Percentiles rank a stretch among this genome's conserved stretches.
Conservation (phyloP, 2,797 vertebrate species). For the Xiphophorus birchmanni region DNA sequence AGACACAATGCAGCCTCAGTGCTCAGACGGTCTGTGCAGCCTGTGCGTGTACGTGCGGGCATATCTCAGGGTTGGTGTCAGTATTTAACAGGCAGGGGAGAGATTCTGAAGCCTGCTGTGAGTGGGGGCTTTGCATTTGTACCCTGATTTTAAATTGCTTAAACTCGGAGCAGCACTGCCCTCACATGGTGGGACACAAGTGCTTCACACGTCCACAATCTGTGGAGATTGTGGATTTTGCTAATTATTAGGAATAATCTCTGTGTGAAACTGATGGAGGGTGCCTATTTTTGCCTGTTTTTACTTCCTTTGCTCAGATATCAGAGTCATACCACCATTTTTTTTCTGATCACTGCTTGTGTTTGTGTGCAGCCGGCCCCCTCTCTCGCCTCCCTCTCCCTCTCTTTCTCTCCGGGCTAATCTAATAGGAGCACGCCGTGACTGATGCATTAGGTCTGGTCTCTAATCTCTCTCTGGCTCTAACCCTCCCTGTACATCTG, state of each 20-base stretch:
- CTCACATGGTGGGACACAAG: constrained; percentile 64
- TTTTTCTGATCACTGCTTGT: constrained; percentile 46
- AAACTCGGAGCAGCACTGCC: constrained; percentile 70
- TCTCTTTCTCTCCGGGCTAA: constrained; percentile 72
- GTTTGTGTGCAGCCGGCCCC: constrained; percentile 54
- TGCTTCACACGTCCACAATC: constrained; percentile 29
- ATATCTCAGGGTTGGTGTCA: constrained; percentile 63
- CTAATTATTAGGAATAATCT: constrained; percentile 18
- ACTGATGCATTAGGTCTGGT: constrained; percentile 81
- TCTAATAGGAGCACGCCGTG: constrained; percentile 82
- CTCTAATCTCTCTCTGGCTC: constrained; percentile 74
- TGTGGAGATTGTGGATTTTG: constrained; percentile 28
- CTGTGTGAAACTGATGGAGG: constrained; percentile 29
- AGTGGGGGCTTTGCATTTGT: constrained; percentile 60
- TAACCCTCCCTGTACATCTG: constrained; percentile 50
- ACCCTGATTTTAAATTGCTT: constrained; percentile 36
- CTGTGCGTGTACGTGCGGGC: constrained; percentile 40
- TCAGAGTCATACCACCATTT: constrained; percentile 55
- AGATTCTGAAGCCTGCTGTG: constrained; percentile 71
- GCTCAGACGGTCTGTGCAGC: constrained; percentile 57
- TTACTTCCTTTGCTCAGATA: constrained; percentile 31
- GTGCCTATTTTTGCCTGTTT: not conserved
- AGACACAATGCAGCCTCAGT: constrained; percentile 74
- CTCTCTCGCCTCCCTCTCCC: constrained; percentile 66
- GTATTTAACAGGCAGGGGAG: constrained; percentile 71